Evolutionary conservation across 2,113 vertebrate genomes (phyloP).

Genomic region (Bos taurus): DNA sequence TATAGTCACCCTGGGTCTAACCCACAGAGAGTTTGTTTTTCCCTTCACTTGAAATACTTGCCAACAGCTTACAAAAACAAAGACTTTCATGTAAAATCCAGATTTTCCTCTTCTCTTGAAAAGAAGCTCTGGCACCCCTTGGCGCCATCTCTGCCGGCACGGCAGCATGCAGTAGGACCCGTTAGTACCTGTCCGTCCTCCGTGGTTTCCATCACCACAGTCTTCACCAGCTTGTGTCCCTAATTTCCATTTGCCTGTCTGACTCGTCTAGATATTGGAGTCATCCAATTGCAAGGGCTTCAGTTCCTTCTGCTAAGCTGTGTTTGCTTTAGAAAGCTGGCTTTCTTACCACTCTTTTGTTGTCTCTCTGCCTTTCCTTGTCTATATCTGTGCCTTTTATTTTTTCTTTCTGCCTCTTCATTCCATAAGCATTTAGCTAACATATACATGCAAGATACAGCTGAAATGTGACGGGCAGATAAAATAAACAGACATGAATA

Average conservation of each 20-base stretch:
- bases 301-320: neutral
- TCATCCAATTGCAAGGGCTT: neutral
- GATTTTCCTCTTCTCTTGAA: neutral
- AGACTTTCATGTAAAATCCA: neutral
- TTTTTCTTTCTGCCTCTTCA: neutral
- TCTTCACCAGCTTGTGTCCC: neutral
- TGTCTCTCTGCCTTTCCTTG: neutral
- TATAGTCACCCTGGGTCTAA: neutral
- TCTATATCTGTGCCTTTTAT: neutral
- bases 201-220: neutral
- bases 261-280: neutral
- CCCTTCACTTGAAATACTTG: neutral
- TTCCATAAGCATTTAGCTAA: neutral
- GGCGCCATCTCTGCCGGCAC: too few species aligned
- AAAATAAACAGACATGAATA: neutral
- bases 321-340: neutral
- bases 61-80: neutral
- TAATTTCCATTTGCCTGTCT: neutral
- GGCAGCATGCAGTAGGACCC: rapidly evolving
- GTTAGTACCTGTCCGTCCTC: rapidly evolving
- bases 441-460: neutral
- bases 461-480: rapidly evolving
- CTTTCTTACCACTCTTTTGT: neutral
- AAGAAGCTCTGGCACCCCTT: neutral
- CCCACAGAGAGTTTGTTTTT: neutral